Evolutionary conservation across 1,140 invertebrate species (phyloP).

Genomic region (Saccostrea echinata): DNA sequence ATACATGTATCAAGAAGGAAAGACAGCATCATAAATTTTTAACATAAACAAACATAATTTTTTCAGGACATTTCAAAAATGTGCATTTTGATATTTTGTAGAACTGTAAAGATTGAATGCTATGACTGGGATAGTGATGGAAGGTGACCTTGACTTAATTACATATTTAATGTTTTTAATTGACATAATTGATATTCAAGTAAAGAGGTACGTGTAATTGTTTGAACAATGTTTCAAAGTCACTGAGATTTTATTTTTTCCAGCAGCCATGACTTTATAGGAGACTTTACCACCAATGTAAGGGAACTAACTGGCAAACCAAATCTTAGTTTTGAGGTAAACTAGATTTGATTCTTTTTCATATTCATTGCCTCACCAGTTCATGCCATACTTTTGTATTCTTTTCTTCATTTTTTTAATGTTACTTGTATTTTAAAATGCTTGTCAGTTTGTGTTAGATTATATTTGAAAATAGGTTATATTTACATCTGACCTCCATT

Average conservation of each 20-base stretch:
- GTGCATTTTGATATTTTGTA: constrained; percentile 47
- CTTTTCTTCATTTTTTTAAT: too few relatives aligned
- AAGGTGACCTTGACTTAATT: constrained; percentile 63
- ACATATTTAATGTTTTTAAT: neutral
- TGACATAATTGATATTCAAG: neutral
- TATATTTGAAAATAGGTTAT: neutral
- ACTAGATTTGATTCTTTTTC: too few relatives aligned
- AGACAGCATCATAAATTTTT: too few relatives aligned
- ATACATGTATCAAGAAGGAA: too few relatives aligned
- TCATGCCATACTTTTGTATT: too few relatives aligned
- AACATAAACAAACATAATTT: too few relatives aligned
- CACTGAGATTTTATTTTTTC: constrained; percentile 46
- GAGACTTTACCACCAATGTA: constrained; percentile 79
- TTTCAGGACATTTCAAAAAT: too few relatives aligned
- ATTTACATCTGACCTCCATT: neutral
- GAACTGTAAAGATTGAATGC: constrained; percentile 80
- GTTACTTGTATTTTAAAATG: too few relatives aligned
- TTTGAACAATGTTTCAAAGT: neutral
- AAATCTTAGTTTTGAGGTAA: constrained; percentile 69
- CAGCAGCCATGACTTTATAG: constrained; percentile 81
- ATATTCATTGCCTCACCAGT: too few relatives aligned
- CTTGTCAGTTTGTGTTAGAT: too few relatives aligned
- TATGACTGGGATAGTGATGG: constrained; percentile 82
- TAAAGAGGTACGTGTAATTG: neutral
- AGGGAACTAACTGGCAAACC: constrained; percentile 73